Percentiles rank a stretch among this genome's conserved stretches.
Conservation (phyloP, 2,797 vertebrate species). For the Crossoptilon crossoptilon region DNA sequence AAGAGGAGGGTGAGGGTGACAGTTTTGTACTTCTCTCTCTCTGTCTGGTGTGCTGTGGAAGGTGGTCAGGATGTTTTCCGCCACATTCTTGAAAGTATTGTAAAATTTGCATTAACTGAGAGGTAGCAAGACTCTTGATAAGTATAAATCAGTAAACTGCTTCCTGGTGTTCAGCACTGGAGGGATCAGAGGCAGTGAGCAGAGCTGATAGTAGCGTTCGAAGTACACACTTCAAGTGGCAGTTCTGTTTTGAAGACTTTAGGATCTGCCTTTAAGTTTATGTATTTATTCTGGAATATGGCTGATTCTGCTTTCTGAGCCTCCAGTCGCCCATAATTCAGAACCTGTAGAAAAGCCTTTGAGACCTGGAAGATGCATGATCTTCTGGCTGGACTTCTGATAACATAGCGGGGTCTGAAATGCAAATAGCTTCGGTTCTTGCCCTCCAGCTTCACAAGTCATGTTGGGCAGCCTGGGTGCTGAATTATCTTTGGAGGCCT, state of each 20-base stretch:
- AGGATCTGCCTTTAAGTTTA: not conserved
- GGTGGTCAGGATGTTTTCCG: not conserved
- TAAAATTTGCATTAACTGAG: not conserved
- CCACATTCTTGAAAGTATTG: not conserved
- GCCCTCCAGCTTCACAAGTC: not conserved
- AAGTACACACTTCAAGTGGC: not conserved
- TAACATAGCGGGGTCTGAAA: not conserved
- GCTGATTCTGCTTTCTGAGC: not conserved
- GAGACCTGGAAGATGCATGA: not conserved
- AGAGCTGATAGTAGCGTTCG: not conserved
- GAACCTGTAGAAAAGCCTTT: not conserved
- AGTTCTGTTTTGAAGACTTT: not conserved
- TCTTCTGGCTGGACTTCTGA: not conserved
- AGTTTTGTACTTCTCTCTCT: not conserved
- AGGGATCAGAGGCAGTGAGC: not conserved
- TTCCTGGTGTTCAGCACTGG: not conserved
- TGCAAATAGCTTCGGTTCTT: not conserved
- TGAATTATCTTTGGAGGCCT: not conserved
- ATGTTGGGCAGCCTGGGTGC: not conserved
- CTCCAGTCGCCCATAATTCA: not conserved
- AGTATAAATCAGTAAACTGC: not conserved
- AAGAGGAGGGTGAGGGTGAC: not conserved
- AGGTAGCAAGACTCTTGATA: not conserved
- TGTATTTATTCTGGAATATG: not conserved
- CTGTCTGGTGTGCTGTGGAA: not conserved